These are phyloP conservation scores for Lucilia sericata DNA, from an alignment of 1,140 invertebrate species.

Conservation along the genomic window DNA sequence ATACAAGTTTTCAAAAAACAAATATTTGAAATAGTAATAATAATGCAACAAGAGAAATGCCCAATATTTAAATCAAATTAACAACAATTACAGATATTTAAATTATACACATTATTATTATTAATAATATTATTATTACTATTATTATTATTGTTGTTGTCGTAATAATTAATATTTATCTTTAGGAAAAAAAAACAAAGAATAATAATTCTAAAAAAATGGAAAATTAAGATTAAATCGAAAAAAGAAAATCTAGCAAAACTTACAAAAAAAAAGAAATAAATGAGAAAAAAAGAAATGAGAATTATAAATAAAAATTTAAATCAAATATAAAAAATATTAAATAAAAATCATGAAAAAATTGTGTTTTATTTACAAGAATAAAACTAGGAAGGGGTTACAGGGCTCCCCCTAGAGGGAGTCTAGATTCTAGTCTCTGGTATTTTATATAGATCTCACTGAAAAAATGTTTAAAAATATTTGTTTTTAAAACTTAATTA, in stretches of 20 bases:
- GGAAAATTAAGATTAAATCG: background rate
- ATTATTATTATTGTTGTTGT: constrained; percentile 23
- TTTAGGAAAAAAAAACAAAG: background rate
- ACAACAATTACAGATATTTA: constrained; percentile 15
- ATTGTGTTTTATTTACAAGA: too few species aligned
- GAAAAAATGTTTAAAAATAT: too few species aligned
- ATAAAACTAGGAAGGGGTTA: too few species aligned
- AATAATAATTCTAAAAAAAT: background rate
- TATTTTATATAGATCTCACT: too few species aligned
- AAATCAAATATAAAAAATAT: too few species aligned
- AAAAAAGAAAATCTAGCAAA: background rate
- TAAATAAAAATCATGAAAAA: too few species aligned
- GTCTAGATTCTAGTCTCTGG: too few species aligned
- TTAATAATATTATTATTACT: background rate
- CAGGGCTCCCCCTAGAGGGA: too few species aligned
- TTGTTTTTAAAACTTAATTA: too few species aligned
- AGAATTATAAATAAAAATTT: too few species aligned
- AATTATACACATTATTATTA: background rate
- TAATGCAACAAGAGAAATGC: too few species aligned
- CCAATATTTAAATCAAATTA: constrained; percentile 4
- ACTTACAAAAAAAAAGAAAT: background rate
- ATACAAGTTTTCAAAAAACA: background rate
- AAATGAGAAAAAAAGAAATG: background rate
- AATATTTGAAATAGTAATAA: background rate
- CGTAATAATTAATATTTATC: background rate